Percentiles rank a stretch among this genome's conserved stretches.
These are phyloP conservation scores for Drosophila diplacantha DNA, from an alignment of 2,888 invertebrate species.

Conservation along the genomic window DNA sequence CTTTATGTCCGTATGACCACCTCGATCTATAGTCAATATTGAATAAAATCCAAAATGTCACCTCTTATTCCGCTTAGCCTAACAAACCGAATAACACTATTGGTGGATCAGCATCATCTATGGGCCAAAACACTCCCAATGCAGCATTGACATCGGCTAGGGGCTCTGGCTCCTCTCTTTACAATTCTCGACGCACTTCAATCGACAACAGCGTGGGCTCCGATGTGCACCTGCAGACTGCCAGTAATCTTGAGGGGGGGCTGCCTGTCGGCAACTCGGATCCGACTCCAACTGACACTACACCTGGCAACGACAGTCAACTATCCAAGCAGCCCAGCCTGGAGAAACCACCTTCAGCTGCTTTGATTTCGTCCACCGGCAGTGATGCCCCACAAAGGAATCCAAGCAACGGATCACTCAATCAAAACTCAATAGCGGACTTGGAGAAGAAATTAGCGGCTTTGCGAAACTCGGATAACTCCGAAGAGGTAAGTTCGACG, in stretches of 20 bases:
- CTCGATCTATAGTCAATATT: not conserved
- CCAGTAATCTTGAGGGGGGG: conserved; percentile 58
- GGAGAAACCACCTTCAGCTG: conserved; percentile 61
- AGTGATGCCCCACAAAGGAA: conserved; percentile 40
- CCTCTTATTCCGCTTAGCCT: conserved; percentile 34
- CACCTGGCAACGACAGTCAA: conserved; percentile 58
- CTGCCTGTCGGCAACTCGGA: conserved; percentile 29
- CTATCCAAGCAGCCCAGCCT: conserved; percentile 73
- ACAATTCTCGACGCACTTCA: conserved; percentile 76
- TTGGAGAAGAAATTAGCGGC: conserved; percentile 81
- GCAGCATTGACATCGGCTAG: conserved; percentile 68
- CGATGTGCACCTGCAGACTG: conserved; percentile 70
- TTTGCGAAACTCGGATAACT: conserved; percentile 76
- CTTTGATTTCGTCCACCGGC: conserved; percentile 21
- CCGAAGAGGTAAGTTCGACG: conserved; percentile 61
- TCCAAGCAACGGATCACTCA: conserved; percentile 59
- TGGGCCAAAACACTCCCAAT: conserved; percentile 72
- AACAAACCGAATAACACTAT: conserved; percentile 51
- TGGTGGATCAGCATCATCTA: conserved; percentile 49
- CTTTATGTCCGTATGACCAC: no score
- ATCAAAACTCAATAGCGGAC: conserved; percentile 78
- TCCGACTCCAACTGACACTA: conserved; percentile 40
- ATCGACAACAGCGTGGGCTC: conserved; percentile 74
- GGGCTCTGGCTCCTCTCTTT: conserved; percentile 75
- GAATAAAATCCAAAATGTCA: not conserved